Conservation (phyloP, 2,113 vertebrate species). For the Chauna torquata region DNA sequence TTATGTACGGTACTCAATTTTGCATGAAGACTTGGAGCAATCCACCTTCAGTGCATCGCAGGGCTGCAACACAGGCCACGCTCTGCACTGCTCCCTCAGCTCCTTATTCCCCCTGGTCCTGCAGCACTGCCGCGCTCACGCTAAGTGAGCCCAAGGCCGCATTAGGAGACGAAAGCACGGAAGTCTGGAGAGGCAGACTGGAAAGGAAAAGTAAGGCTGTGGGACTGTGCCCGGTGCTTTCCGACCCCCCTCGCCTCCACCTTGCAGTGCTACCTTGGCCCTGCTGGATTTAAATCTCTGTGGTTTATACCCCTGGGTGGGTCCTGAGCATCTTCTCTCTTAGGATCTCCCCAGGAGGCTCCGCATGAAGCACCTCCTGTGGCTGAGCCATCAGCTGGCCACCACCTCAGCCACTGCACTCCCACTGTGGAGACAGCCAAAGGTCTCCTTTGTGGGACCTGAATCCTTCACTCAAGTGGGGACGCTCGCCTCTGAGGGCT, state of each 20-base stretch:
- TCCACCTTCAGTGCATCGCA: background rate
- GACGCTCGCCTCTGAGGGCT: background rate
- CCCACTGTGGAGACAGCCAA: background rate
- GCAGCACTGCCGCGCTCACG: background rate
- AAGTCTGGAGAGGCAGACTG: background rate
- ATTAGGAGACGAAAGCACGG: background rate
- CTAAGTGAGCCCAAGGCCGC: background rate
- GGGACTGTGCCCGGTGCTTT: background rate
- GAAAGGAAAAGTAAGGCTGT: background rate
- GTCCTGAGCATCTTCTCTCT: background rate
- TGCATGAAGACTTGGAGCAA: background rate
- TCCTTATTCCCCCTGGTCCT: background rate
- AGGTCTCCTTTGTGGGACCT: background rate
- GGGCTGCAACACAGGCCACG: background rate
- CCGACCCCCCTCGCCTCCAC: background rate
- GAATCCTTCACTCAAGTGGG: background rate
- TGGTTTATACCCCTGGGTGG: background rate
- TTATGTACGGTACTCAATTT: background rate
- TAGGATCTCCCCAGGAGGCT: background rate
- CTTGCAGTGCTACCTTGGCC: background rate
- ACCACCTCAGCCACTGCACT: accelerated
- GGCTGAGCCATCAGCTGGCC: background rate
- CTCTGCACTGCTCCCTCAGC: background rate
- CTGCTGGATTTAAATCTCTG: background rate
- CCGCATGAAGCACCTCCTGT: background rate